phyloP scores from a whole-genome alignment of 2,888 invertebrate genomes.

The Silvanus unidentatus region DNA sequence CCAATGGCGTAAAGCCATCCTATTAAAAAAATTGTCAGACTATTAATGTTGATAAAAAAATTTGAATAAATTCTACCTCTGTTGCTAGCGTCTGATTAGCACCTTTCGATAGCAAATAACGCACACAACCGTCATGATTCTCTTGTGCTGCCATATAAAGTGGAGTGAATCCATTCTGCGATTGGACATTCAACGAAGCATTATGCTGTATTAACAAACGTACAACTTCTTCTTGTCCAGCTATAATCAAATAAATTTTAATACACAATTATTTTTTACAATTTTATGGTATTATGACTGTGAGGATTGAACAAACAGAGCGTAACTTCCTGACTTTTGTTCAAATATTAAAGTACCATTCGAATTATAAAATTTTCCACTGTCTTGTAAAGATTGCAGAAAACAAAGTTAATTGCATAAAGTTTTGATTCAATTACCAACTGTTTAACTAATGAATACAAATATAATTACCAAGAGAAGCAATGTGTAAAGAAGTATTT shows the following conservation, averaged over 20 bases:
- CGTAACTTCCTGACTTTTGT: conserved; percentile 18
- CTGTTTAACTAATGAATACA: no score
- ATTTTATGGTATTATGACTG: not conserved
- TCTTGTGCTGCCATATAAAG: conserved; percentile 99
- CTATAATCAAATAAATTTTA: conserved; percentile 43
- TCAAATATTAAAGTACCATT: no score
- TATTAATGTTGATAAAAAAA: no score
- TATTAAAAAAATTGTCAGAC: no score
- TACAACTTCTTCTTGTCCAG: conserved; percentile 92
- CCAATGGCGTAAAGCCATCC: conserved; percentile 97
- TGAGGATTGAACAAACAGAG: conserved; percentile 18
- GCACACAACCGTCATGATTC: conserved; percentile 90
- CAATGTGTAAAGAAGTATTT: conserved; percentile 93
- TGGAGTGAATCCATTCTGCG: conserved; percentile 95
- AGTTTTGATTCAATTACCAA: no score
- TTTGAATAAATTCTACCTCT: conserved; percentile 56
- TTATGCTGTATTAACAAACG: conserved; percentile 83
- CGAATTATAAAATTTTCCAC: not conserved
- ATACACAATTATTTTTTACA: conserved; percentile 4
- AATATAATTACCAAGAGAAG: conserved; percentile 72
- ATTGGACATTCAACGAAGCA: conserved; percentile 94
- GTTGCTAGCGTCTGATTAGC: conserved; percentile 96
- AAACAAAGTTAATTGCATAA: no score
- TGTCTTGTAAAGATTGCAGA: no score
- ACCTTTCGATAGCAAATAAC: conserved; percentile 82